Percentiles rank a stretch among this genome's conserved stretches.
Evolutionary conservation across 2,888 invertebrate genomes (phyloP).

Genomic region (Phasia obesa): DNA sequence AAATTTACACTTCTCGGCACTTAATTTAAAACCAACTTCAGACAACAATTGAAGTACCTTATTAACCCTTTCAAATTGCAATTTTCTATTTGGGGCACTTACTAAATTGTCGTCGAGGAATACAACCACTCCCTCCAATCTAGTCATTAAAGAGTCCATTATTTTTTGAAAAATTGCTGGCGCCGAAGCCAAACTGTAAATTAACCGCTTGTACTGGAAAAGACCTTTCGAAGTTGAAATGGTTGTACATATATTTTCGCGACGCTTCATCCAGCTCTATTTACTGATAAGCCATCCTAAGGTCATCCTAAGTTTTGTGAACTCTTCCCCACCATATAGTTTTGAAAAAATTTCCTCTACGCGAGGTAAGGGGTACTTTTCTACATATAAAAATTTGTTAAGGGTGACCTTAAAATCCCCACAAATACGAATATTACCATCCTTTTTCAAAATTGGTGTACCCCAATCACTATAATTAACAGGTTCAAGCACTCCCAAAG

Average conservation of each 20-base stretch:
- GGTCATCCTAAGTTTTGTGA: not conserved
- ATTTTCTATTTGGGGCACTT: constrained; percentile 6
- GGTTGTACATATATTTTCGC: not conserved
- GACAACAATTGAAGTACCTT: no score
- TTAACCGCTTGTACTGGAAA: not conserved
- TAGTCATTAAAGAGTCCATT: no score
- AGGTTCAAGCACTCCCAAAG: not conserved
- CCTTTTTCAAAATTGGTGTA: not conserved
- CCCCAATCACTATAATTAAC: not conserved
- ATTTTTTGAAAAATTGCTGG: not conserved
- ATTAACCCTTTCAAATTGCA: not conserved
- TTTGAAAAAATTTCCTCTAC: constrained; percentile 2
- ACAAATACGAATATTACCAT: no score
- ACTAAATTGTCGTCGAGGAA: constrained; percentile 7
- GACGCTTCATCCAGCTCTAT: not conserved
- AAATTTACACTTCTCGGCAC: not conserved
- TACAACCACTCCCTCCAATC: constrained; percentile 9
- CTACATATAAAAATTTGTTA: no score
- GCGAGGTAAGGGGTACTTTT: constrained; percentile 1
- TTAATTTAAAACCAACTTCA: constrained; percentile 1
- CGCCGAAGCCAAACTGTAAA: not conserved
- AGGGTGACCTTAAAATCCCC: no score
- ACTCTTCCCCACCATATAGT: not conserved
- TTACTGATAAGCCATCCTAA: constrained; percentile 1
- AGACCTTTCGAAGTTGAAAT: not conserved